Conservation (phyloP, 1,140 invertebrate genomes). For the Diploscapter pachys region DNA sequence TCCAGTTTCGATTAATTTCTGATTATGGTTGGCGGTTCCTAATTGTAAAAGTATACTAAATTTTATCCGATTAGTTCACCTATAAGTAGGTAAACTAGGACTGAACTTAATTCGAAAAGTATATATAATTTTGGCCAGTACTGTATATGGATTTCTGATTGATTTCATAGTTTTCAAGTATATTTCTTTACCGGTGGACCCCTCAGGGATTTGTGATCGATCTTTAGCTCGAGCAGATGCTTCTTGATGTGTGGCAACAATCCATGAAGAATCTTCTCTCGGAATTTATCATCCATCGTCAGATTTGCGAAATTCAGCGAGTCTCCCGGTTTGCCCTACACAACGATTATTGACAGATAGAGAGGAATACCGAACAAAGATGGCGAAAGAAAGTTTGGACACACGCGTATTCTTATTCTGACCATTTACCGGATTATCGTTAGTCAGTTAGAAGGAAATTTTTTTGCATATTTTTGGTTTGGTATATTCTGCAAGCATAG, state of each 20-base stretch:
- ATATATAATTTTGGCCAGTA: no score
- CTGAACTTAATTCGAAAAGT: no score
- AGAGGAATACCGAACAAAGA: constrained; percentile 1
- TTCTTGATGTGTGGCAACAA: constrained; percentile 40
- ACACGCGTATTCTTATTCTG: background rate
- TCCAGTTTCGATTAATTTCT: background rate
- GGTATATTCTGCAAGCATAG: no score
- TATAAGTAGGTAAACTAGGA: no score
- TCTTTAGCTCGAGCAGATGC: constrained; percentile 40
- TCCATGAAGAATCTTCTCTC: constrained; percentile 27
- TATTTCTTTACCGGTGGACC: constrained; percentile 16
- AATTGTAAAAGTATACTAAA: background rate
- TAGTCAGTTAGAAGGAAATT: no score
- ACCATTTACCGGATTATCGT: no score
- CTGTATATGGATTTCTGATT: background rate
- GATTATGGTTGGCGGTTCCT: constrained; percentile 3
- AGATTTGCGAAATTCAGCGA: constrained; percentile 13
- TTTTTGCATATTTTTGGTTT: no score
- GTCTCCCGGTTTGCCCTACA: constrained; percentile 33
- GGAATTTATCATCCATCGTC: constrained; percentile 30
- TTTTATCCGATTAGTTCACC: no score
- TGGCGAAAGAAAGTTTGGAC: background rate
- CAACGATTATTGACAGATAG: constrained; percentile 17
- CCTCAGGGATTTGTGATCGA: constrained; percentile 21
- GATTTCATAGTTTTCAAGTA: background rate